These are phyloP conservation scores for Apeltes quadracus DNA, from an alignment of 2,113 vertebrate species.

Conservation along the genomic window DNA sequence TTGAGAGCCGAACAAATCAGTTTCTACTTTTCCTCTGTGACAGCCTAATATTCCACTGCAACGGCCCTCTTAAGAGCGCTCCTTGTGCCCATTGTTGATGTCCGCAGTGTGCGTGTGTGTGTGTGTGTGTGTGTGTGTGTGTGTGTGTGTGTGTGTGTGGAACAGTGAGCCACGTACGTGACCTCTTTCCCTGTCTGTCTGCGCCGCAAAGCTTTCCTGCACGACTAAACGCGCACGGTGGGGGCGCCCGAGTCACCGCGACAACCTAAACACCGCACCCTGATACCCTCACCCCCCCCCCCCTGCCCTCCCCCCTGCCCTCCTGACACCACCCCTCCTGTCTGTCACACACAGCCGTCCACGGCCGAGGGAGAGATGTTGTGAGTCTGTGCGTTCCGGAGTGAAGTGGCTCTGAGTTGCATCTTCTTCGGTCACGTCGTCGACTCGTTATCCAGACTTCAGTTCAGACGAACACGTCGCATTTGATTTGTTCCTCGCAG, in stretches of 20 bases:
- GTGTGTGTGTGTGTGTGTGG: slow-evolving; percentile 18
- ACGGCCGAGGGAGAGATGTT: not conserved
- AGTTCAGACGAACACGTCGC: too few relatives aligned
- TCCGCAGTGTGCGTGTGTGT: slow-evolving; percentile 9
- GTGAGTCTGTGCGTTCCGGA: too few relatives aligned
- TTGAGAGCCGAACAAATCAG: slow-evolving; percentile 28
- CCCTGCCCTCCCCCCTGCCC: slow-evolving; percentile 16
- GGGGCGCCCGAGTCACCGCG: slow-evolving; percentile 14
- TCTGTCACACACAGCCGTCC: slow-evolving; percentile 34
- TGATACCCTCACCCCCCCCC: not conserved
- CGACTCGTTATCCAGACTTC: too few relatives aligned
- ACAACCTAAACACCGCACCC: slow-evolving; percentile 48
- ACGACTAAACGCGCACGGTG: slow-evolving; percentile 66
- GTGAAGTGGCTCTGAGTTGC: too few relatives aligned
- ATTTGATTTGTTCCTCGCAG: too few relatives aligned
- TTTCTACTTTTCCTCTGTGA: slow-evolving; percentile 27
- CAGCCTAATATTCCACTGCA: slow-evolving; percentile 35
- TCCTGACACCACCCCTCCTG: slow-evolving; percentile 34
- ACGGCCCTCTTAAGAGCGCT: not conserved
- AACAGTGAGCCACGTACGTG: slow-evolving; percentile 31
- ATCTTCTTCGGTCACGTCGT: too few relatives aligned
- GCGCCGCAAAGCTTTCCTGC: slow-evolving; percentile 48
- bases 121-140: slow-evolving; percentile 21
- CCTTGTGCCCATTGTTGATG: slow-evolving; percentile 19
- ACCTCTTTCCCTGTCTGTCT: slow-evolving; percentile 42